Base-by-base conservation (phyloP, 2,797 vertebrate genomes). In the Anabas testudineus region DNA sequence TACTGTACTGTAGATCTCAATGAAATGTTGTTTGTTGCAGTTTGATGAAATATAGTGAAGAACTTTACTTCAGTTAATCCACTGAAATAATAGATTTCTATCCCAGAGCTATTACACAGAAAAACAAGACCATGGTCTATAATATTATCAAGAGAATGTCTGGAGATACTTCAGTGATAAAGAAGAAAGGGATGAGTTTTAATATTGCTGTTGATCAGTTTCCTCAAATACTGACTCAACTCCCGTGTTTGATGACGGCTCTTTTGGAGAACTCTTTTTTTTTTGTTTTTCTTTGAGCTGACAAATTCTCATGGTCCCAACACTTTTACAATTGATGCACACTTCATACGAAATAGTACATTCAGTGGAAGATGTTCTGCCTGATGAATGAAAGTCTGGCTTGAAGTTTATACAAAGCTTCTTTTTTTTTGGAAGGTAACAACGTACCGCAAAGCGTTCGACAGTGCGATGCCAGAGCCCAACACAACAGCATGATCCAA, bases 11-110 rank as follows among this genome's bases (percentile, higher is more conserved):
- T 62, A 71, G 71, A 75, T 32, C 63, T 43, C 5, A 19, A 75
- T 78, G 69, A 83, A 87, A 74, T 30, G 66, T 73, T 55, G 61
- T 76, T 77, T 65, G 64, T 60, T 57, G 42, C 62, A 53, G 39
- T 48, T 62, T 64, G 74, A 83, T 82, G 37, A 76, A 75, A 83
- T 43, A 47, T 42, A 42, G 21, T 0, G 36, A 80, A 87, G 81
- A 87, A 81, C 79, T 88, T 89, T 82, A 66, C 76, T 74, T 81
- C 24, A 78, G 78, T 48, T 75, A 81, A 88, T 82, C 74, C 66
- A 56, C 48, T 55, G 41, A 75, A 81, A 80, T 67, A 56, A 71
- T 74, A 72, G 37, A 78, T 74, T 58, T 61, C 21, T 68, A 46
- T 62, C 68, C 56, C 34, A 69, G 76, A 84, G 67, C 67, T 68